A percentile compares a stretch with the other conserved stretches of the same genome.
Conservation (phyloP, 1,140 invertebrate genomes). For the Drosophila varians region DNA sequence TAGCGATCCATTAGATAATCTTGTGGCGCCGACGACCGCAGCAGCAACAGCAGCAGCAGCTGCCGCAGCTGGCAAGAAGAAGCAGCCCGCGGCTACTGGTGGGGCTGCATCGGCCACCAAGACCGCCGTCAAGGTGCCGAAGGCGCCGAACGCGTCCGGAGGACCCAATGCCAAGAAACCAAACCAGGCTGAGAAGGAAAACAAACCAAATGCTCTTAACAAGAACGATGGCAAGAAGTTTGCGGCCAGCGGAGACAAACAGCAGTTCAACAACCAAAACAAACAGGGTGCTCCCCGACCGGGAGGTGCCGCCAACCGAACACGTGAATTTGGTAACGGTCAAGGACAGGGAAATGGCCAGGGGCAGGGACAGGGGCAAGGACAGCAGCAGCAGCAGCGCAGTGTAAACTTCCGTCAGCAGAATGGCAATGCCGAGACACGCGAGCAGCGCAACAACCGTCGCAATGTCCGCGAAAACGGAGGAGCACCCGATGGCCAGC, state of each 20-base stretch:
- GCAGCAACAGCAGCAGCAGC: slow-evolving; percentile 78
- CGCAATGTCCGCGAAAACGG: slow-evolving; percentile 87
- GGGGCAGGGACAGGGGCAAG: slow-evolving; percentile 58
- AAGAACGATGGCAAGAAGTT: slow-evolving; percentile 73
- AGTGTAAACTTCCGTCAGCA: slow-evolving; percentile 82
- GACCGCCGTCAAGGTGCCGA: slow-evolving; percentile 44
- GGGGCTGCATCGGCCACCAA: slow-evolving; percentile 52
- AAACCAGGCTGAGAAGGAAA: slow-evolving; percentile 91
- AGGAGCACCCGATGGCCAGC: slow-evolving; percentile 83
- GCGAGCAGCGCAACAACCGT: slow-evolving; percentile 90
- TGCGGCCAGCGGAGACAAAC: slow-evolving; percentile 49
- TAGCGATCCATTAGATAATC: slow-evolving; percentile 94
- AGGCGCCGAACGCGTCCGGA: slow-evolving; percentile 13
- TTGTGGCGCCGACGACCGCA: slow-evolving; percentile 87
- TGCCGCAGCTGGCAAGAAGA: slow-evolving; percentile 89
- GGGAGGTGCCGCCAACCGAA: slow-evolving; percentile 53
- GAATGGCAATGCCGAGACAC: slow-evolving; percentile 84
- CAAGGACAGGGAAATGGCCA: slow-evolving; percentile 66
- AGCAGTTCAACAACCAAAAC: slow-evolving; percentile 45
- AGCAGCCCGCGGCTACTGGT: slow-evolving; percentile 85
- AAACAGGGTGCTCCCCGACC: slow-evolving; percentile 66
- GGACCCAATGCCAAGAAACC: slow-evolving; percentile 60
- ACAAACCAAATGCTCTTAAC: slow-evolving; percentile 86
- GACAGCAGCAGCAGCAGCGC: slow-evolving; percentile 57
- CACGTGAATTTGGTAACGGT: slow-evolving; percentile 76